Conservation (phyloP, 2,113 vertebrate species). For the Clinocottus analis region DNA sequence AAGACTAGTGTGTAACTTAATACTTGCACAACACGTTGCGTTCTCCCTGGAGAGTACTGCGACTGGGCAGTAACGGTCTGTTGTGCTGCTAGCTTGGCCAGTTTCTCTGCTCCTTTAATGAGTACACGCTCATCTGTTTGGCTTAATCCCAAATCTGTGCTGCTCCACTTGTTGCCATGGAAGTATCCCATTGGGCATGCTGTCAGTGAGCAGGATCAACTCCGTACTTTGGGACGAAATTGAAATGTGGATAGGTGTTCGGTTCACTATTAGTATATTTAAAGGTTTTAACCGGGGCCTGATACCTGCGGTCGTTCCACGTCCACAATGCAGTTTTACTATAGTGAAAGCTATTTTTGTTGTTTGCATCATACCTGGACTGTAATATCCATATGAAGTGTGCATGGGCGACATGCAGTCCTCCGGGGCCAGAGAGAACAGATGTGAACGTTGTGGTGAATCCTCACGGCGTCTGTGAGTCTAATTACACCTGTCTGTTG, state of each 20-base stretch:
- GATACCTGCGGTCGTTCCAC: background rate
- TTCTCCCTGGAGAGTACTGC: slow-evolving; percentile 1
- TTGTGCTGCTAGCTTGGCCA: slow-evolving; percentile 26
- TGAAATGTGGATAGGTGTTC: background rate
- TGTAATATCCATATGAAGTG: slow-evolving; percentile 21
- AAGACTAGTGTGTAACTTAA: background rate
- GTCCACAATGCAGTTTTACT: background rate
- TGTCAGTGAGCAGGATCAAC: slow-evolving; percentile 42
- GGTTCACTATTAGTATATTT: background rate
- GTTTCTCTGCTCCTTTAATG: slow-evolving; percentile 52
- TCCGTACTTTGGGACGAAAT: slow-evolving; percentile 42
- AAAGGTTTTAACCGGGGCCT: background rate
- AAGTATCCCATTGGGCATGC: slow-evolving; percentile 56
- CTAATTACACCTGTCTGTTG: slow-evolving; percentile 67
- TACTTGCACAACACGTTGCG: background rate
- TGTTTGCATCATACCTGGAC: background rate
- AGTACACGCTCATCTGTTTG: slow-evolving; percentile 67
- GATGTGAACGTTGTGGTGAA: slow-evolving; percentile 60
- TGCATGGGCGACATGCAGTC: slow-evolving; percentile 26
- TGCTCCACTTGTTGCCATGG: slow-evolving; percentile 77
- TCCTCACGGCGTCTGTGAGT: slow-evolving; percentile 60
- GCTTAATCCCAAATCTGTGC: slow-evolving; percentile 67
- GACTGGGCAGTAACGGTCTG: slow-evolving; percentile 20
- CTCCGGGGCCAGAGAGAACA: slow-evolving; percentile 58
- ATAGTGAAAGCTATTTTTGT: background rate